Conservation (phyloP, 64 coral and sea anemone genomes). For the Hydrozoanthus tunicans region DNA sequence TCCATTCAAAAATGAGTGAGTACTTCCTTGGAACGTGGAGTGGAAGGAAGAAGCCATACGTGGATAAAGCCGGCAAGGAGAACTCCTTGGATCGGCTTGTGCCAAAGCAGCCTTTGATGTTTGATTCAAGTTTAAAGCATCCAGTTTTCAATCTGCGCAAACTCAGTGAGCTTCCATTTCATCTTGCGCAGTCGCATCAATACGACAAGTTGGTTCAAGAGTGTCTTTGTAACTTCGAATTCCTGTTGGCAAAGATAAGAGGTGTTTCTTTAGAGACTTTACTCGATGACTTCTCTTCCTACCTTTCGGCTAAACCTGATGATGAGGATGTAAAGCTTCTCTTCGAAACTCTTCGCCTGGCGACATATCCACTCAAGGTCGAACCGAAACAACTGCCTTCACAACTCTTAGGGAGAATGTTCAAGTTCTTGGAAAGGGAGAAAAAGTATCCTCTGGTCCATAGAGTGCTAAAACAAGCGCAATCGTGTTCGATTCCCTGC, state of each 20-base stretch:
- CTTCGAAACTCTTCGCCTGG: conserved; percentile 83
- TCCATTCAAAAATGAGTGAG: conserved; percentile 88
- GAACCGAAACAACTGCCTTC: conserved; percentile 87
- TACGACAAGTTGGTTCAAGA: conserved; percentile 65
- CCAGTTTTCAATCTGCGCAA: conserved; percentile 90
- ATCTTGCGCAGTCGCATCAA: conserved; percentile 77
- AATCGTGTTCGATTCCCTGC: conserved; percentile 67
- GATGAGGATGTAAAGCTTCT: conserved; percentile 86
- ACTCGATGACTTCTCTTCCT: conserved; percentile 77
- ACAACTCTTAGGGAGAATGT: conserved; percentile 94
- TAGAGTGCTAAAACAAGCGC: conserved; percentile 77
- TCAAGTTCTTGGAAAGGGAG: conserved; percentile 76
- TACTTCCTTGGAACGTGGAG: conserved; percentile 91
- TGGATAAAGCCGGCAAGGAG: conserved; percentile 75
- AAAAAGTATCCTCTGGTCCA: conserved; percentile 70
- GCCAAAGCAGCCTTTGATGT: conserved; percentile 80
- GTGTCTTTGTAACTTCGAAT: conserved; percentile 90
- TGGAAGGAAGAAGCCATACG: conserved; percentile 80
- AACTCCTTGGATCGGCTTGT: conserved; percentile 84
- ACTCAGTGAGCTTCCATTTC: conserved; percentile 88
- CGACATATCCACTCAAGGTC: conserved; percentile 67
- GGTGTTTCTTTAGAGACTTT: conserved; percentile 62
- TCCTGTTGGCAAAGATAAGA: conserved; percentile 82
- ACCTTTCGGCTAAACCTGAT: conserved; percentile 47
- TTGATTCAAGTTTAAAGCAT: conserved; percentile 67